These are phyloP conservation scores for Acyrthosiphon pisum DNA, from an alignment of 1,140 invertebrate genomes.

Conservation along the genomic window DNA sequence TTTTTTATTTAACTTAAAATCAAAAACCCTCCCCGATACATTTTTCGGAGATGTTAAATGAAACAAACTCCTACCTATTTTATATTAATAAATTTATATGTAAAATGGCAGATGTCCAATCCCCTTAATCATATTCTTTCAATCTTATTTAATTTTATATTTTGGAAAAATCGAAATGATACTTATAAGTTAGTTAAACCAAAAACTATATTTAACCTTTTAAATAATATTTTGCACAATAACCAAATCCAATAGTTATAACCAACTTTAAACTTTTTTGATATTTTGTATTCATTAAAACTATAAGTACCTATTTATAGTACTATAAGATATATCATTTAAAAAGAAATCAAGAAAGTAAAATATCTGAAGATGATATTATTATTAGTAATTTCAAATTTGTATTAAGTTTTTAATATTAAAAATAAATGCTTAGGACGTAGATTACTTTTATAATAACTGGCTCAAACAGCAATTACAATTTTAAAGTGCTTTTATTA, in stretches of 20 bases:
- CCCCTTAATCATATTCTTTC: not conserved
- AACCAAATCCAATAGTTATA: not conserved
- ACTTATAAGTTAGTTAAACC: conserved; percentile 6
- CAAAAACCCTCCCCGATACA: not conserved
- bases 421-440: not conserved
- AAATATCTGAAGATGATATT: not conserved
- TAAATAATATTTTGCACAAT: not conserved
- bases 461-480: not conserved
- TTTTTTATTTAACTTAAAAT: not conserved
- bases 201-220: not conserved
- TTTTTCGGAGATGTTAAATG: not conserved
- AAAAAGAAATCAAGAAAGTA: no score
- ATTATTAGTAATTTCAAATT: not conserved
- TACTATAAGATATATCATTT: not conserved
- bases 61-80: not conserved
- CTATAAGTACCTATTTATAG: not conserved
- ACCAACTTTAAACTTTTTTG: not conserved
- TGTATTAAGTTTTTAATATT: not conserved
- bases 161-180: not conserved
- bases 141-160: not conserved
- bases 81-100: not conserved
- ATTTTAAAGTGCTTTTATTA: not conserved
- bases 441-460: not conserved
- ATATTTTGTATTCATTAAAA: not conserved
- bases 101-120: not conserved